phyloP scores from a whole-genome alignment of 2,888 invertebrate genomes.

The Oasisia sp. region DNA sequence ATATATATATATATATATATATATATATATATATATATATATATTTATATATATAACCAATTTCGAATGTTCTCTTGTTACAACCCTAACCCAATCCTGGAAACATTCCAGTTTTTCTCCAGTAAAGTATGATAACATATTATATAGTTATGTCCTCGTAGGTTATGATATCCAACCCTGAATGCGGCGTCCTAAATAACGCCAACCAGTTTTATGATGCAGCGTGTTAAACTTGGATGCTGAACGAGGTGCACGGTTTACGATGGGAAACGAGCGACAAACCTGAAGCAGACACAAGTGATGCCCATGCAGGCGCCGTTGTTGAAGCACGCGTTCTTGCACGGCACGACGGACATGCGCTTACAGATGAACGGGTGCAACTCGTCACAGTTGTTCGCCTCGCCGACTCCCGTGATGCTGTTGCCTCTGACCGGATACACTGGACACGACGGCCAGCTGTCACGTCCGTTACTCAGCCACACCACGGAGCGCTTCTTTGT shows the following conservation, averaged over 20 bases:
- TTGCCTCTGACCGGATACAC: background rate
- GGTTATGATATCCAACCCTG: no score
- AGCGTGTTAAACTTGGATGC: background rate
- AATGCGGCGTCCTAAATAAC: no score
- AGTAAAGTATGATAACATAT: no score
- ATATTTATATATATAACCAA: no score
- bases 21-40: no score
- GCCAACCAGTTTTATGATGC: no score
- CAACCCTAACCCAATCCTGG: no score
- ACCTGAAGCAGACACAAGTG: background rate
- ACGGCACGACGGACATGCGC: background rate
- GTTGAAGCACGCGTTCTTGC: background rate
- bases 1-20: no score
- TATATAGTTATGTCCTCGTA: no score
- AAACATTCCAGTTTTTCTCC: no score
- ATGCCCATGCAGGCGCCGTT: background rate
- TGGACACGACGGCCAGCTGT: background rate
- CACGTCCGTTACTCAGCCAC: background rate
- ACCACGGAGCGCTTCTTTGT: background rate
- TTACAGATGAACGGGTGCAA: background rate
- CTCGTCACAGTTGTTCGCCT: slow-evolving; percentile 17
- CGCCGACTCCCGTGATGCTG: background rate
- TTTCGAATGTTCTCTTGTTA: no score
- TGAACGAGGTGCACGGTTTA: background rate
- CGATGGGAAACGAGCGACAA: background rate